A percentile compares a stretch with the other conserved stretches of the same genome.
Evolutionary conservation across 2,888 invertebrate species (phyloP).

Genomic region (Heliconius aoede): DNA sequence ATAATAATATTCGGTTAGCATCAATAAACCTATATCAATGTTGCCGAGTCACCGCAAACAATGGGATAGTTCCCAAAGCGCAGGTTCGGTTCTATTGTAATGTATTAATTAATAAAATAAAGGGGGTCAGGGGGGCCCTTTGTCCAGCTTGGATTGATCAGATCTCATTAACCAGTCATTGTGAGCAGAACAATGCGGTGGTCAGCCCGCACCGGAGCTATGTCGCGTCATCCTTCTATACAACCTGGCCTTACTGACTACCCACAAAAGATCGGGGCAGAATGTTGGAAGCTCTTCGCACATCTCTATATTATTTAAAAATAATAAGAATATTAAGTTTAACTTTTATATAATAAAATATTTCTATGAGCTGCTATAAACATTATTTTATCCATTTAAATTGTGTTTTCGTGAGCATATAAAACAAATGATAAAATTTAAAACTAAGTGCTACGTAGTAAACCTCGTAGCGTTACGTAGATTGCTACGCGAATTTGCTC

Average conservation of each 20-base stretch:
- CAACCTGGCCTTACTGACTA: slow-evolving; percentile 42
- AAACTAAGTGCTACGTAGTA: slow-evolving; percentile 30
- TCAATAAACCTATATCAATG: slow-evolving; percentile 52
- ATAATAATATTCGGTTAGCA: slow-evolving; percentile 48
- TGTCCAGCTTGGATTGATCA: slow-evolving; percentile 79
- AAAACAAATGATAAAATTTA: slow-evolving; percentile 13
- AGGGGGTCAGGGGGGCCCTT: slow-evolving; percentile 69
- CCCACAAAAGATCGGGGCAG: slow-evolving; percentile 18
- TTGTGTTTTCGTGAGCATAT: background rate
- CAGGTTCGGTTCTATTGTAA: slow-evolving; percentile 80
- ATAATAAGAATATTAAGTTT: background rate
- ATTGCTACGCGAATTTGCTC: slow-evolving; percentile 37
- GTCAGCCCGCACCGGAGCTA: slow-evolving; percentile 59
- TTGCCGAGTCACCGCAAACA: slow-evolving; percentile 75
- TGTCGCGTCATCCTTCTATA: slow-evolving; percentile 63
- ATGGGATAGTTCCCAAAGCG: slow-evolving; percentile 75
- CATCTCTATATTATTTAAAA: background rate
- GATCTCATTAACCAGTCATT: slow-evolving; percentile 83
- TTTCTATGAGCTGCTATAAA: background rate
- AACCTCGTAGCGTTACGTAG: slow-evolving; percentile 43
- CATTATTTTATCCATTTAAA: slow-evolving; percentile 1
- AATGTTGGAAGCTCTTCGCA: slow-evolving; percentile 9
- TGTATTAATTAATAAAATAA: slow-evolving; percentile 83
- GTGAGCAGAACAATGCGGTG: slow-evolving; percentile 72
- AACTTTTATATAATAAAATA: background rate